Evolutionary conservation across 92 coral and sea anemone species (phyloP).

Genomic region (Epizoanthus rinbou): DNA sequence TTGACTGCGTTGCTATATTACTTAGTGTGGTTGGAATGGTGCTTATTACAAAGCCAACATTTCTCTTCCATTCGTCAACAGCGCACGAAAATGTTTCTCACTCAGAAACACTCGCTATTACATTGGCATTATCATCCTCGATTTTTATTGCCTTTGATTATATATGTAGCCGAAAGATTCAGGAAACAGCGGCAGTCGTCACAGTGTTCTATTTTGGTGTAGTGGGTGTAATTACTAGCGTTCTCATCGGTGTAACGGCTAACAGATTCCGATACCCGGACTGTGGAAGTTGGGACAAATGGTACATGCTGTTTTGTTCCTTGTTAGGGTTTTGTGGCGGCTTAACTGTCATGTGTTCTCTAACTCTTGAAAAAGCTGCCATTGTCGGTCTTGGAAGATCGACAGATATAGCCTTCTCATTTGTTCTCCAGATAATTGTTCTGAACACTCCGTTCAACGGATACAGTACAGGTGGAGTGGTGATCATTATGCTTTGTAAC

Average conservation of each 20-base stretch:
- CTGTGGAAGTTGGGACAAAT: conserved; percentile 15
- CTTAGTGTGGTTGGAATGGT: conserved; percentile 62
- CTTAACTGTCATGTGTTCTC: conserved; percentile 39
- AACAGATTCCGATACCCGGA: conserved; percentile 21
- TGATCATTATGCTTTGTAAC: conserved; percentile 55
- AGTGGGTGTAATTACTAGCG: too few relatives aligned
- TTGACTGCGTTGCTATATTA: conserved; percentile 44
- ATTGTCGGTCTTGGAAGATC: conserved; percentile 56
- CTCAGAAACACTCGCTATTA: too few relatives aligned
- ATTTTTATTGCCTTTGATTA: too few relatives aligned
- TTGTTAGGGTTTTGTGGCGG: conserved; percentile 44
- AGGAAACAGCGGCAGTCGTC: too few relatives aligned
- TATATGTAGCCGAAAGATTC: too few relatives aligned
- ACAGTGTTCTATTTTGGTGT: too few relatives aligned
- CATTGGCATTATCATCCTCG: too few relatives aligned
- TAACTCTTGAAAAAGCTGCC: conserved; percentile 52
- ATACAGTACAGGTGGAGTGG: conserved; percentile 53
- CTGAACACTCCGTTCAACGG: conserved; percentile 44
- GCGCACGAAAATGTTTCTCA: too few relatives aligned
- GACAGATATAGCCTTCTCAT: conserved; percentile 56
- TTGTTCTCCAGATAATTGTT: conserved; percentile 51
- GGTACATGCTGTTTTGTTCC: conserved; percentile 10
- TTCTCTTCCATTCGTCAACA: conserved; percentile 29
- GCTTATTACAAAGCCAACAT: conserved; percentile 58
- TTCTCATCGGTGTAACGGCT: background rate